A percentile compares a stretch with the other conserved stretches of the same genome.
phyloP scores from a whole-genome alignment of 2,888 invertebrate genomes.

The Reticulitermes lucifugus region DNA sequence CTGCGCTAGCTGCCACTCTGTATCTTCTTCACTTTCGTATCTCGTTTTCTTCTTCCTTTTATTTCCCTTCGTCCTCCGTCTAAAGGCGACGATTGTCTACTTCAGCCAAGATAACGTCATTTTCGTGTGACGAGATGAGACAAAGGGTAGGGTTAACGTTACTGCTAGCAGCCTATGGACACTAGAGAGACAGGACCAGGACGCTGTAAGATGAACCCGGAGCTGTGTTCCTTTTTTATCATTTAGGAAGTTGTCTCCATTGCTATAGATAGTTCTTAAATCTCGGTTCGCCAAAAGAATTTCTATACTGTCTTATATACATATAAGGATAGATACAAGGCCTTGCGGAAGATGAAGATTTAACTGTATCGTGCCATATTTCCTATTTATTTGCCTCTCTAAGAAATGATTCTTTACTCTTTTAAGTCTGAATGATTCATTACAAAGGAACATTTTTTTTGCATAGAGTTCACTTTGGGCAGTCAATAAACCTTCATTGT shows the following conservation, averaged over 20 bases:
- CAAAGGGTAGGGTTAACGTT: constrained; percentile 10
- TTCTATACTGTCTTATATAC: no score
- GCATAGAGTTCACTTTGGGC: no score
- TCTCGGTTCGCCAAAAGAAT: not conserved
- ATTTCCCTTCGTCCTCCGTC: constrained; percentile 5
- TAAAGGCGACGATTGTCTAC: constrained; percentile 24
- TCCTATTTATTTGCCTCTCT: no score
- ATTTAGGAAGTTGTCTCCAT: not conserved
- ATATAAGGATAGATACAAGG: no score
- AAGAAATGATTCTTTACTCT: no score
- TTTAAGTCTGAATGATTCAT: no score
- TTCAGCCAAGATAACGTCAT: constrained; percentile 35
- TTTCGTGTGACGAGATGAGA: constrained; percentile 31
- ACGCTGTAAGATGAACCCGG: not conserved
- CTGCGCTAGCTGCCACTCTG: not conserved
- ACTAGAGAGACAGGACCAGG: not conserved
- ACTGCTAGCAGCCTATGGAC: not conserved
- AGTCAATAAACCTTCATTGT: no score
- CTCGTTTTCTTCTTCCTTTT: not conserved
- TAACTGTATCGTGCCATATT: no score
- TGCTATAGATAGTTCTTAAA: not conserved
- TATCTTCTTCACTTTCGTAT: not conserved
- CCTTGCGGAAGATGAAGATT: no score
- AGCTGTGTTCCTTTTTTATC: constrained; percentile 6
- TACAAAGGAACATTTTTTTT: no score